Percentiles rank a stretch among this genome's conserved stretches.
These are phyloP conservation scores for Epsilonema sp. DNA, from an alignment of 2,888 invertebrate species.

Conservation along the genomic window DNA sequence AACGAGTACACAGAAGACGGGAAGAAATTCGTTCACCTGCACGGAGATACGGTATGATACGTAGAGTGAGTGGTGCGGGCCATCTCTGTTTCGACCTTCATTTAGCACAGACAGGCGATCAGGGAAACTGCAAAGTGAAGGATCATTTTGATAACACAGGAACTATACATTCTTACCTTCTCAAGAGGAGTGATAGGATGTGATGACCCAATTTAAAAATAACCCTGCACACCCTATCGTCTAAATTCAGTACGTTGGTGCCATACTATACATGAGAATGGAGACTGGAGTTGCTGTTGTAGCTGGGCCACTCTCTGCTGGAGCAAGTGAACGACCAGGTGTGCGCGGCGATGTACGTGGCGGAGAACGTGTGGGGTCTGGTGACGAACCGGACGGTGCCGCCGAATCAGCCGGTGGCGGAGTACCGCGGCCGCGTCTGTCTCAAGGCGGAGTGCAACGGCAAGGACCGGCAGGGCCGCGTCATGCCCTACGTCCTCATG, in stretches of 20 bases:
- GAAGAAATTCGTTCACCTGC: background rate
- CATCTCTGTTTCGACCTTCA: too few relatives aligned
- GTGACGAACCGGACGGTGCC: constrained; percentile 9
- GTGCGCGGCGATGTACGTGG: constrained; percentile 10
- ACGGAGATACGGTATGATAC: constrained; percentile 4
- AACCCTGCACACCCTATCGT: too few relatives aligned
- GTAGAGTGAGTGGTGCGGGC: too few relatives aligned
- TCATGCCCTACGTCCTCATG: background rate
- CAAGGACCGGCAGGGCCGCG: constrained; percentile 1
- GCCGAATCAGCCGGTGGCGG: constrained; percentile 9
- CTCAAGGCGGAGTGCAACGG: constrained; percentile 3
- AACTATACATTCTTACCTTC: too few relatives aligned
- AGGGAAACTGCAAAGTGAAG: too few relatives aligned
- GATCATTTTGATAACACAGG: too few relatives aligned
- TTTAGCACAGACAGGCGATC: too few relatives aligned
- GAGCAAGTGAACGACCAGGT: constrained; percentile 5
- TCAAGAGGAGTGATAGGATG: too few relatives aligned
- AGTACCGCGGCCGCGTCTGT: constrained; percentile 7
- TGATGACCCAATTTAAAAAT: too few relatives aligned
- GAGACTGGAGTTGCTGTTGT: too few relatives aligned
- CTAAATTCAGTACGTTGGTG: too few relatives aligned
- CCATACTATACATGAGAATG: too few relatives aligned
- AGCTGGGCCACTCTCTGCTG: constrained; percentile 6
- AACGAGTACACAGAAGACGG: constrained; percentile 7
- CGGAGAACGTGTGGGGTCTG: constrained; percentile 6